Percentiles rank a stretch among this genome's conserved stretches.
phyloP scores from a whole-genome alignment of 1,140 invertebrate genomes.

The Drosophila nebulosa region DNA sequence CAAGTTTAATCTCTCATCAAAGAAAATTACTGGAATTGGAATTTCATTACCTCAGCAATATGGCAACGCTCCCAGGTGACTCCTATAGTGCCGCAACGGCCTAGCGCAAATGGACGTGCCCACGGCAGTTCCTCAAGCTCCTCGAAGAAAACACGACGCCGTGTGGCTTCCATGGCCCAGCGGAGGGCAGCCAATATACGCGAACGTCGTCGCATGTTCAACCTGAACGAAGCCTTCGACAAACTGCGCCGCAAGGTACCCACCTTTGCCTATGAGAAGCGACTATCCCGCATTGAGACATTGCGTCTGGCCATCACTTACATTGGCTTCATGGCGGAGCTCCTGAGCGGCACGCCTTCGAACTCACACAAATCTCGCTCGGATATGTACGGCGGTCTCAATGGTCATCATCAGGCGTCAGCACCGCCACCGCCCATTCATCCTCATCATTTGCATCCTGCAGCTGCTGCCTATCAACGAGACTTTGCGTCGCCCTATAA shows the following conservation, averaged over 20 bases:
- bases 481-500: constrained; percentile 78
- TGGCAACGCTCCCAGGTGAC: constrained; percentile 80
- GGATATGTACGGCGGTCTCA: constrained; percentile 68
- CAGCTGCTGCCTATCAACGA: constrained; percentile 60
- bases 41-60: constrained; percentile 72
- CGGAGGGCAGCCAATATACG: constrained; percentile 96
- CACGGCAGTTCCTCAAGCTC: constrained; percentile 50
- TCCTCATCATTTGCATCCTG: constrained; percentile 69
- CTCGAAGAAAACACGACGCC: constrained; percentile 89
- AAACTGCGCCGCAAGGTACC: constrained; percentile 96
- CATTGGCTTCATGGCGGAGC: constrained; percentile 97
- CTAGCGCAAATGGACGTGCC: constrained; percentile 46
- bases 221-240: constrained; percentile 98
- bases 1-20: neutral
- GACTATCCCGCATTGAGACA: constrained; percentile 98
- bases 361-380: constrained; percentile 81
- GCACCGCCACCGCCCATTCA: constrained; percentile 55
- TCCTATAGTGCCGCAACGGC: constrained; percentile 62
- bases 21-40: neutral
- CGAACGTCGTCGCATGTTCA: constrained; percentile 97
- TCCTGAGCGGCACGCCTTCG: constrained; percentile 86
- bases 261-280: constrained; percentile 99
- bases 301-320: constrained; percentile 98
- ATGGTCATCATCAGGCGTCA: constrained; percentile 66
- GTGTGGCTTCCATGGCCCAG: constrained; percentile 94